phyloP scores from a whole-genome alignment of 2,797 vertebrate genomes.

The Cygnus olor region DNA sequence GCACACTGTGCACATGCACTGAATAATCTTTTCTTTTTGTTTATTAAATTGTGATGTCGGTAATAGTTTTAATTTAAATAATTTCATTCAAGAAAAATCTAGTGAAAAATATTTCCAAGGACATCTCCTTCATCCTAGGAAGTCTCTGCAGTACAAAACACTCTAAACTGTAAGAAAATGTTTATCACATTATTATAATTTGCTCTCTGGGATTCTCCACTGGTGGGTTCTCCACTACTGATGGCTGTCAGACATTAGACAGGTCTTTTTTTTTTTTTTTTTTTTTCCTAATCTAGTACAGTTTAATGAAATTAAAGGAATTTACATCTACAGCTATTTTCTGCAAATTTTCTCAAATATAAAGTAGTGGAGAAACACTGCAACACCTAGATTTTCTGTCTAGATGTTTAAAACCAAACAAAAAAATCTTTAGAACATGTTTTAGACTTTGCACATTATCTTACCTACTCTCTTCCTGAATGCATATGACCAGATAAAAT shows the following conservation, averaged over 20 bases:
- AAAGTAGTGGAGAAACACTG: background rate
- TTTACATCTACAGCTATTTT: background rate
- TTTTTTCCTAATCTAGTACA: background rate
- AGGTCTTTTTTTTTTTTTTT: background rate
- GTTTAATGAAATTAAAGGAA: background rate
- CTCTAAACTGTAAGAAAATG: background rate
- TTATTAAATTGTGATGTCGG: background rate
- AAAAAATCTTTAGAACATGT: background rate
- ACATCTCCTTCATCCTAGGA: background rate
- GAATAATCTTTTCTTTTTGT: background rate
- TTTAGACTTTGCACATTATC: background rate
- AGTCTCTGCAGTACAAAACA: background rate
- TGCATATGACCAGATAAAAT: background rate
- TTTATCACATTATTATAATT: background rate
- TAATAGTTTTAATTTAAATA: background rate
- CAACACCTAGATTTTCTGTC: background rate
- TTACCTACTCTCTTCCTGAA: background rate
- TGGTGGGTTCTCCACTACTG: background rate
- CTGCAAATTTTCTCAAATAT: background rate
- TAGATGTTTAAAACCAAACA: background rate
- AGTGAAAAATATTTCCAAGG: background rate
- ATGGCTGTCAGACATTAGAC: background rate
- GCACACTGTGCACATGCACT: background rate
- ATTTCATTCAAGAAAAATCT: background rate
- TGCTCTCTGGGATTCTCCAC: background rate